phyloP scores from a whole-genome alignment of 64 coral and sea anemone genomes.

The Montipora capricornis region DNA sequence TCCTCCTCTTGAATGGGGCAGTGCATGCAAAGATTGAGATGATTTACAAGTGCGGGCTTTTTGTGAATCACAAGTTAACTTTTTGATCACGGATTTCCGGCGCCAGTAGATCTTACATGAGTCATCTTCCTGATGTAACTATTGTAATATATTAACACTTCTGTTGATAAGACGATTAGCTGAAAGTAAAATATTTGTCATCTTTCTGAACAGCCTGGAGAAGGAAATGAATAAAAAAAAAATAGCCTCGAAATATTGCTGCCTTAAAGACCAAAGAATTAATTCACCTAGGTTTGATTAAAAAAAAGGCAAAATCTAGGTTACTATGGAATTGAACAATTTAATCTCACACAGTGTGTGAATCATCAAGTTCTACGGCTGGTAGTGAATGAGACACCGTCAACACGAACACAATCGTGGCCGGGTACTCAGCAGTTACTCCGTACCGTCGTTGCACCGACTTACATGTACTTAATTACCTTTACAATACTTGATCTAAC shows the following conservation, averaged over 20 bases:
- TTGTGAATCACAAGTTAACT: neutral
- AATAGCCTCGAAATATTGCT: neutral
- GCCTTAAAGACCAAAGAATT: neutral
- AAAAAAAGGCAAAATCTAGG: neutral
- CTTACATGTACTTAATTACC: no score
- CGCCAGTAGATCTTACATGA: conserved; percentile 4
- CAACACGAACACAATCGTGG: no score
- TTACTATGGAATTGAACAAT: neutral
- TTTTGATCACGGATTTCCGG: conserved; percentile 9
- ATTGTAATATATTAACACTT: neutral
- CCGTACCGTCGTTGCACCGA: no score
- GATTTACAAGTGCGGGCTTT: neutral
- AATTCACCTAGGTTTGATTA: neutral
- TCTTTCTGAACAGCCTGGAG: neutral
- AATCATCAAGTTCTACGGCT: neutral
- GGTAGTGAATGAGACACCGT: no score
- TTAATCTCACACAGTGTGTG: neutral
- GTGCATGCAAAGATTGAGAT: neutral
- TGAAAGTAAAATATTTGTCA: neutral
- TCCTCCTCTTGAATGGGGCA: neutral
- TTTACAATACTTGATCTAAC: no score
- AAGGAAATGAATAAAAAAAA: neutral
- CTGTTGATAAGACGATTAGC: conserved; percentile 2
- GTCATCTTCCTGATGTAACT: neutral
- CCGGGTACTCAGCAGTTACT: no score